A percentile compares a stretch with the other conserved stretches of the same genome.
Evolutionary conservation across 2,797 vertebrate genomes (phyloP).

Genomic region (Masticophis lateralis): DNA sequence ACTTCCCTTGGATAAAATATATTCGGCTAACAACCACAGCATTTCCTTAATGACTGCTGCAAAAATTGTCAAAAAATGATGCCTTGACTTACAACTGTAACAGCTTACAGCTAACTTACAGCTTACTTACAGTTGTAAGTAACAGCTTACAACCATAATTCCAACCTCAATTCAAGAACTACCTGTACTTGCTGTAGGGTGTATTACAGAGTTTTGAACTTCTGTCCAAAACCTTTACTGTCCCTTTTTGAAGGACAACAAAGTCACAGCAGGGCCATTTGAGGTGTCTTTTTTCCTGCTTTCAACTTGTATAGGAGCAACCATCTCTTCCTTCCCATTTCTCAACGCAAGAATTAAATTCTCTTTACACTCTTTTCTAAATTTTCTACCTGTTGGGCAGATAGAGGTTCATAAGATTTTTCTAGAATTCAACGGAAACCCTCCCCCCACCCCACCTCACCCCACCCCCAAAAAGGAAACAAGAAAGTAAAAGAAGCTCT

Average conservation of each 20-base stretch:
- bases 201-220: not conserved
- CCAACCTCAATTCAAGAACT: not conserved
- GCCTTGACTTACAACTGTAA: not conserved
- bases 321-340: not conserved
- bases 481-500: not conserved
- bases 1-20: not conserved
- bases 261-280: not conserved
- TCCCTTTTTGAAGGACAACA: not conserved
- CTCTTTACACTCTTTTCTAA: not conserved
- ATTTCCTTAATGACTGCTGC: not conserved
- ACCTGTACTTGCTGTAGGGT: not conserved
- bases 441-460: accelerated
- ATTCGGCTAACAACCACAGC: not conserved
- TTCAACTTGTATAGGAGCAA: not conserved
- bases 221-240: not conserved
- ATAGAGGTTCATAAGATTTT: not conserved
- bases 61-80: not conserved
- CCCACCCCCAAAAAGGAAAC: too few species aligned
- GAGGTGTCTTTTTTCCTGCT: not conserved
- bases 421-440: not conserved
- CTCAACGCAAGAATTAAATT: not conserved
- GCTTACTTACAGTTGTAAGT: too few species aligned
- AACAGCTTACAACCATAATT: not conserved
- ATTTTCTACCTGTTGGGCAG: not conserved
- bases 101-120: not conserved